Base-by-base conservation (phyloP, 1,140 invertebrate species). In the Wiebesia pumilae region DNA sequence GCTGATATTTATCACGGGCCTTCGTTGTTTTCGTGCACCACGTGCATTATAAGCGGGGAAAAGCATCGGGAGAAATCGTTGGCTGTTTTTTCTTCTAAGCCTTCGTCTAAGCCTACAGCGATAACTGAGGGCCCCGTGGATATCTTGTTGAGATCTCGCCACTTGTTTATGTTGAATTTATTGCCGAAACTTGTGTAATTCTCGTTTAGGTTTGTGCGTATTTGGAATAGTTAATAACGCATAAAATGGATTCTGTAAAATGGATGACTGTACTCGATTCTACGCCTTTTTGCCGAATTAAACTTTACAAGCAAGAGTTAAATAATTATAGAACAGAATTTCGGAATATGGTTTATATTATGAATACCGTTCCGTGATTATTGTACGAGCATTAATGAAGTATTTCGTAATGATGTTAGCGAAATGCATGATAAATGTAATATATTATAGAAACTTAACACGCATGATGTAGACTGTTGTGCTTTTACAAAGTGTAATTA, bases 1-100 rank as follows among this genome's bases (percentile, higher is more conserved):
- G n/a, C 65, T 69, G n/a, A 69, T 33, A 69, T 69, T 69, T 69
- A 69, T 69, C 65, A n/a, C n/a, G 65, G 65, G 30, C 30, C 30
- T 33, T 33, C 2, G 1, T 69, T 54, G 51, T 54, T 54, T 54
- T 54, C 51, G 51, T 54, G 51, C 51, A 54, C 51, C 7, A 54
- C 51, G 16, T 16, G 51, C 51, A 54, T 54, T 12, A 54, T 54
- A 54, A 54, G 51, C 51, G 51, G 51, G 51, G 19, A 54, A 54
- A 54, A 16, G 51, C 19, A 54, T 47, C 43, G 43, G 14, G 43
- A 47, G 43, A 47, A 7, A 47, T 47, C 43, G 43, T 7, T 6
- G 14, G 43, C 6, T 14, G 43, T 14, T 6, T 14, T 6, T 47
- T 47, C n/a, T n/a, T n/a, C n/a, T n/a, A n/a, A n/a, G n/a, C n/a